Base-by-base conservation (phyloP, 2,797 vertebrate genomes). In the Podarcis lilfordi region DNA sequence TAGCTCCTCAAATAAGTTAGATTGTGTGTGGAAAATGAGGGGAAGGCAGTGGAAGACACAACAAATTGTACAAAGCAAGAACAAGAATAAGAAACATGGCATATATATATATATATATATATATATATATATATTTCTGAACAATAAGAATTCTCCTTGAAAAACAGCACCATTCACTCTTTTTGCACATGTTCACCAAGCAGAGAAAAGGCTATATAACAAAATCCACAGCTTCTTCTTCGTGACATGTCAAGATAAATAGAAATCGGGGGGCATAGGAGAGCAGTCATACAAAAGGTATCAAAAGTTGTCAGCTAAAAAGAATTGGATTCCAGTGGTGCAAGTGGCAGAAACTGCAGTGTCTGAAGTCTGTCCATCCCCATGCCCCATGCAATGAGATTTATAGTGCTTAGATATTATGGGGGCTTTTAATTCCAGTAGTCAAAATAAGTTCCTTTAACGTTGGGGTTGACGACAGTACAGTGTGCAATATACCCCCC, bases 51-150 rank as follows among this genome's bases (percentile, higher is more conserved):
- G 87, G 84, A 66, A 35, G 72, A 29, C 90, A 85, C 91, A 93
- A 92, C 90, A 66, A 94, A 94, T 93, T 92, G 74, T 82, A 15
- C 74, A 45, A 45, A 45, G 43, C 43, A 45, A 8, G 43, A 45
- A 87, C 61, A 76, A 40, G 9, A 86, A 6, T 88, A 90, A 88
- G 86, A 88, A 23, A 15, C 77, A 92, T 68, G 84, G 69, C 66
- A 94, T 77, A 94, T 88, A 93, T 80, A 92, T 93, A 94, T 75
- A 71, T 87, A 94, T 88, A 93, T 80, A 92, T 93, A 94, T 75
- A 71, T 87, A 93, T 88, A 90, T 89, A 81, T 82, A 88, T 45
- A 45, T 45, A 45, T 45, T 10, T 50, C 45, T 50, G 50, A 50
- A 50, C 45, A 50, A 50, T 15, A 92, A 91, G 91, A 87, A 92